phyloP scores from a whole-genome alignment of 2,113 vertebrate genomes.

The Fregetta grallaria region DNA sequence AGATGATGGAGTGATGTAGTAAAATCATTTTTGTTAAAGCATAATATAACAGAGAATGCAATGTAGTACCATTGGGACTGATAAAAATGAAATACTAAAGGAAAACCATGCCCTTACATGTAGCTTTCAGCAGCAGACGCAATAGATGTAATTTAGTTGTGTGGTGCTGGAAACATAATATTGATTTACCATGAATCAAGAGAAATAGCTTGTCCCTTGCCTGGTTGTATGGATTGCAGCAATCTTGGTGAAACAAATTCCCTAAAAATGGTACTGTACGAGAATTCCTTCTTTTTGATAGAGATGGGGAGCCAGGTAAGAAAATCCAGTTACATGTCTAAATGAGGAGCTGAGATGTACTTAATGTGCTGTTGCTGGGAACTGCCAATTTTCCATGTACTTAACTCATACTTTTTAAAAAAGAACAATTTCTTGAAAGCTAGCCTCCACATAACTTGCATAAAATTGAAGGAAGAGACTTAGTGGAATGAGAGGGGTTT shows the following conservation, averaged over 20 bases:
- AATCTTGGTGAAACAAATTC: background rate
- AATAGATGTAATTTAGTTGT: slow-evolving; percentile 51
- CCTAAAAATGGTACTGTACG: background rate
- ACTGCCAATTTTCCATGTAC: background rate
- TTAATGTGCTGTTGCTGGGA: background rate
- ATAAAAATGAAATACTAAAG: slow-evolving; percentile 54
- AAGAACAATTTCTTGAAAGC: background rate
- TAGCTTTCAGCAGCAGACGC: slow-evolving; percentile 38
- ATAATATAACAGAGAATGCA: slow-evolving; percentile 28
- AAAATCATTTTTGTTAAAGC: slow-evolving; percentile 67
- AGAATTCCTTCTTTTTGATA: background rate
- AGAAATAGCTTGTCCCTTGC: slow-evolving; percentile 36
- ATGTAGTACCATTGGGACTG: slow-evolving; percentile 24
- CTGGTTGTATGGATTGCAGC: background rate
- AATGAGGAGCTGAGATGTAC: background rate
- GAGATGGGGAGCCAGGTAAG: background rate
- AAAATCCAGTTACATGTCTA: background rate
- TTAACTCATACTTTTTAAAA: background rate
- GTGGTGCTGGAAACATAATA: slow-evolving; percentile 54
- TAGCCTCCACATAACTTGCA: background rate
- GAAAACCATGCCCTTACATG: slow-evolving; percentile 8
- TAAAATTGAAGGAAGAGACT: background rate
- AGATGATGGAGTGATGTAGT: slow-evolving; percentile 65
- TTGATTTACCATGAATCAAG: slow-evolving; percentile 66
- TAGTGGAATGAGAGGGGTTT: background rate